Percentiles rank a stretch among this genome's conserved stretches.
These are phyloP conservation scores for Molorchus minor DNA, from an alignment of 2,888 invertebrate genomes.

Conservation along the genomic window DNA sequence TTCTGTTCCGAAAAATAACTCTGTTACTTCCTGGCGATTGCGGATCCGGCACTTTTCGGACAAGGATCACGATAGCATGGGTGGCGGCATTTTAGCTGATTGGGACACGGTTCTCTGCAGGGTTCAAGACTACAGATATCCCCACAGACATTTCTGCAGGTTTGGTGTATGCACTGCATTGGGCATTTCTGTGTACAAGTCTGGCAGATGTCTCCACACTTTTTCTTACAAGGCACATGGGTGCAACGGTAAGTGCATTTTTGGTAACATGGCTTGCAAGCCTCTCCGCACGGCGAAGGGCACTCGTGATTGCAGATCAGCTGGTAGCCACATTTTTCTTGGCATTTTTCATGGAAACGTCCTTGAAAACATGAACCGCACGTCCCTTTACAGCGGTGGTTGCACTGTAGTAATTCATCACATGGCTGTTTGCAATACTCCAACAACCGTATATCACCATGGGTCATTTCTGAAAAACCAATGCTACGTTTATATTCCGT, in stretches of 20 bases:
- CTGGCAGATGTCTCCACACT: slow-evolving; percentile 62
- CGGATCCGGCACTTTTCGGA: slow-evolving; percentile 48
- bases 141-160: slow-evolving; percentile 64
- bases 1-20: slow-evolving; percentile 49
- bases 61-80: slow-evolving; percentile 75
- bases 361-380: slow-evolving; percentile 69
- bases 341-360: slow-evolving; percentile 69
- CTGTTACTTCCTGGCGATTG: slow-evolving; percentile 52
- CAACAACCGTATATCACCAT: background rate
- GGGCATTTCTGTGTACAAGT: slow-evolving; percentile 55
- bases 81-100: slow-evolving; percentile 65
- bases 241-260: slow-evolving; percentile 64
- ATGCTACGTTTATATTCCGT: too few relatives aligned
- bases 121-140: slow-evolving; percentile 63
- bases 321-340: slow-evolving; percentile 65
- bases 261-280: slow-evolving; percentile 68
- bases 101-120: slow-evolving; percentile 63
- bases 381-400: slow-evolving; percentile 65
- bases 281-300: slow-evolving; percentile 65
- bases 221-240: slow-evolving; percentile 65
- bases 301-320: slow-evolving; percentile 74
- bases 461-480: background rate
- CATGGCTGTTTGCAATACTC: slow-evolving; percentile 64
- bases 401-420: slow-evolving; percentile 61
- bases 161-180: slow-evolving; percentile 63